phyloP scores from a whole-genome alignment of 2,113 vertebrate species.

The Dunckerocampus dactyliophorus region DNA sequence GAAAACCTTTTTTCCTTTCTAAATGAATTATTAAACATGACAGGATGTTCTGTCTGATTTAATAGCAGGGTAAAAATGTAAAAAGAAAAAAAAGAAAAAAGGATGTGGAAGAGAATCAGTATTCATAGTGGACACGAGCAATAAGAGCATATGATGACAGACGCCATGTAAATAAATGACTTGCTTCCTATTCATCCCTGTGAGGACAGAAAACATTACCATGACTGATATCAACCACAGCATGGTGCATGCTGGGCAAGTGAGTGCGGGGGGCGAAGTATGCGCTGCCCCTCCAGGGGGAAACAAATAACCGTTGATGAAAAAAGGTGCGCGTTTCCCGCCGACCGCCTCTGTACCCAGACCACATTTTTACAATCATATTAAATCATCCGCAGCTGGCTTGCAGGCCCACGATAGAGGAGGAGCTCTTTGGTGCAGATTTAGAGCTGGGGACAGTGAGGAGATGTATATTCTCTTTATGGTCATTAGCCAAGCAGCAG shows the following conservation, averaged over 20 bases:
- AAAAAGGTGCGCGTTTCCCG: constrained; percentile 23
- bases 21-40: not conserved
- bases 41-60: not conserved
- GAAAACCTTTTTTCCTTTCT: not conserved
- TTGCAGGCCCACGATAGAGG: constrained; percentile 20
- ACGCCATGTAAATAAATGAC: constrained; percentile 43
- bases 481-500: constrained; percentile 43
- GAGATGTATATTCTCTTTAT: constrained; percentile 50
- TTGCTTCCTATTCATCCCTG: constrained; percentile 24
- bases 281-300: constrained; percentile 40
- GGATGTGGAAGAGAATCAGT: constrained; percentile 10
- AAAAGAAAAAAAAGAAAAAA: too few relatives aligned
- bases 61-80: not conserved
- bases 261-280: constrained; percentile 18
- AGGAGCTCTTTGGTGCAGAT: constrained; percentile 25
- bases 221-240: constrained; percentile 47
- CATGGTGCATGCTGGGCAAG: constrained; percentile 38
- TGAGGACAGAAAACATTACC: constrained; percentile 48
- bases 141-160: constrained; percentile 35
- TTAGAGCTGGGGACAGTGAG: constrained; percentile 19
- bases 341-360: not conserved
- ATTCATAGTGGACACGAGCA: constrained; percentile 9
- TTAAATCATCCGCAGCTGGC: constrained; percentile 41
- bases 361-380: constrained; percentile 49
- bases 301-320: constrained; percentile 48